phyloP scores from a whole-genome alignment of 2,113 vertebrate species.

The Sphyrna mokarran region DNA sequence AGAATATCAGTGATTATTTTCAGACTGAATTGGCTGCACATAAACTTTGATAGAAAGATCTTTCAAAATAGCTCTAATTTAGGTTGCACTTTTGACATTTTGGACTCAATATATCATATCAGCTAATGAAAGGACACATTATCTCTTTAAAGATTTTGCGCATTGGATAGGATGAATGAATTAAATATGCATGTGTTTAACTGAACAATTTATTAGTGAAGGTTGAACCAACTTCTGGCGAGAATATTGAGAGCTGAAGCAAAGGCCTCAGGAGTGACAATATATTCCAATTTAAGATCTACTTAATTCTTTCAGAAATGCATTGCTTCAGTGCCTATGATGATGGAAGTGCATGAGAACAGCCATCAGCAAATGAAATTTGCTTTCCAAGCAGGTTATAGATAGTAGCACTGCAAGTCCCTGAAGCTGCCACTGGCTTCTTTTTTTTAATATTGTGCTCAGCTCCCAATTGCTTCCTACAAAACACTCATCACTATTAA shows the following conservation, averaged over 20 bases:
- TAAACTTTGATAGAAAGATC: no score
- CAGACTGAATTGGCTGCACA: no score
- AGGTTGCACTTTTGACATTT: background rate
- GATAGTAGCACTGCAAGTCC: background rate
- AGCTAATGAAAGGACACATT: background rate
- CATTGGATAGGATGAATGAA: background rate
- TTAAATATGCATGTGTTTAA: background rate
- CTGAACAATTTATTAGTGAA: background rate
- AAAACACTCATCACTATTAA: background rate
- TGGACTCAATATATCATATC: background rate
- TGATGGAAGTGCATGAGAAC: conserved; percentile 3
- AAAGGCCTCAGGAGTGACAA: background rate
- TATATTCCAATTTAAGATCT: background rate
- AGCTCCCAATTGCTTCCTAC: background rate
- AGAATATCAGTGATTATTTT: no score
- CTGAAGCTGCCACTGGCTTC: background rate
- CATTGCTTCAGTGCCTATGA: background rate
- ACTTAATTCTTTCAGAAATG: background rate
- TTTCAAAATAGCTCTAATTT: no score
- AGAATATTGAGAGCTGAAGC: background rate
- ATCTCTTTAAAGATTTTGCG: background rate
- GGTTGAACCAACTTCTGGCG: background rate
- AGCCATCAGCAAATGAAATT: conserved; percentile 12
- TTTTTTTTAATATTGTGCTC: background rate
- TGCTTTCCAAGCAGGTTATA: background rate